Percentiles rank a stretch among this genome's conserved stretches.
Conservation (phyloP, 2,797 vertebrate species). For the Harpagifer antarcticus region DNA sequence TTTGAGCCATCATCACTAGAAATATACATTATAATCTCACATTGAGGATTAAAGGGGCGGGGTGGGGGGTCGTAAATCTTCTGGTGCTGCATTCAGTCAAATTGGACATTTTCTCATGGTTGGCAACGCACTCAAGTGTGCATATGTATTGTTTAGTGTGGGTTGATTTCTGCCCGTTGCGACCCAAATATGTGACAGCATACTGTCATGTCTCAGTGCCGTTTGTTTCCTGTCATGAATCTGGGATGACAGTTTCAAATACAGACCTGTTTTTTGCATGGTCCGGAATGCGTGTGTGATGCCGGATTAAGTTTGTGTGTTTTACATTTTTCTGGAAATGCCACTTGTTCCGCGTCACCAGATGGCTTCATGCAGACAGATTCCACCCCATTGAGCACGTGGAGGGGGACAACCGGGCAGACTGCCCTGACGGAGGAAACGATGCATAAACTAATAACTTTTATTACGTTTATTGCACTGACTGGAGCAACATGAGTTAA, state of each 20-base stretch:
- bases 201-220: neutral
- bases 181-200: slow-evolving; percentile 24
- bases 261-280: slow-evolving; percentile 10
- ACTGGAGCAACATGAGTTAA: neutral
- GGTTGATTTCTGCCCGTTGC: slow-evolving; percentile 14
- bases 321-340: slow-evolving; percentile 59
- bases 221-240: neutral
- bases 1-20: slow-evolving; percentile 20
- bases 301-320: slow-evolving; percentile 64
- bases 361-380: slow-evolving; percentile 70
- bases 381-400: slow-evolving; percentile 60
- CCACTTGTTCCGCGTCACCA: slow-evolving; percentile 79
- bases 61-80: slow-evolving; percentile 11
- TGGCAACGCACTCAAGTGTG: slow-evolving; percentile 35
- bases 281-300: slow-evolving; percentile 24
- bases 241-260: neutral
- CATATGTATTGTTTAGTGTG: slow-evolving; percentile 11
- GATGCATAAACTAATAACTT: slow-evolving; percentile 44
- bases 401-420: slow-evolving; percentile 43
- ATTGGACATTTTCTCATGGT: slow-evolving; percentile 48
- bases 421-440: slow-evolving; percentile 41
- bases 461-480: too few species aligned
- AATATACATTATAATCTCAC: slow-evolving; percentile 41
- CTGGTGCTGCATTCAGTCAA: slow-evolving; percentile 16
- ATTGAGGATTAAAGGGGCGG: slow-evolving; percentile 37